Percentiles rank a stretch among this genome's conserved stretches.
phyloP scores from a whole-genome alignment of 2,797 vertebrate genomes.

The Pelodytes ibericus region DNA sequence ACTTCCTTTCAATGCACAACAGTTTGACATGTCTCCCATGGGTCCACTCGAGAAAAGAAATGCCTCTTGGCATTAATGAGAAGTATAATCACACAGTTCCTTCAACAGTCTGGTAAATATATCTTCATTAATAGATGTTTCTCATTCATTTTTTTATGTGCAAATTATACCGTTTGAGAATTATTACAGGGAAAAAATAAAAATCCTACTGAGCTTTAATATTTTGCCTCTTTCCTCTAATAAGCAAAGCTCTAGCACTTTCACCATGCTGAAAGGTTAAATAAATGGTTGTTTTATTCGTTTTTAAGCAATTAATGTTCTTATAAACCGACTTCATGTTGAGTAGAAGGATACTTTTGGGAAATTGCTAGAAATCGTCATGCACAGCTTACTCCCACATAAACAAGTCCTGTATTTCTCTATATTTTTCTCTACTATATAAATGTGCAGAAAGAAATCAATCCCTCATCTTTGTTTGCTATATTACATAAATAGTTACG shows the following conservation, averaged over 20 bases:
- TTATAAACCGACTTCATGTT: constrained; percentile 12
- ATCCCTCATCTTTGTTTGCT: no score
- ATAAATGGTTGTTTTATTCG: constrained; percentile 61
- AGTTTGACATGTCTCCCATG: constrained; percentile 69
- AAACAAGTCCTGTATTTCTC: no score
- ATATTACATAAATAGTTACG: no score
- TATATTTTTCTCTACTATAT: no score
- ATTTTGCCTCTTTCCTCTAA: constrained; percentile 54
- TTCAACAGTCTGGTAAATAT: constrained; percentile 63
- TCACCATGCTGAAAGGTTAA: constrained; percentile 63
- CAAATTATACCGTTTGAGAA: constrained; percentile 48
- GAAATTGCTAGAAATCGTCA: no score
- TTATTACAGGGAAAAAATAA: constrained; percentile 41
- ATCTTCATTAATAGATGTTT: constrained; percentile 69
- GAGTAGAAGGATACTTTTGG: no score
- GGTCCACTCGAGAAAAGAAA: constrained; percentile 65
- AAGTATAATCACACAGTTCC: constrained; percentile 63
- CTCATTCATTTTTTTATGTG: constrained; percentile 58
- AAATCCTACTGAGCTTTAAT: constrained; percentile 60
- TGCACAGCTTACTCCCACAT: no score
- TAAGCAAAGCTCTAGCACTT: constrained; percentile 62
- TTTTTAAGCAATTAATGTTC: constrained; percentile 28
- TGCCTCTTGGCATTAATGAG: constrained; percentile 65
- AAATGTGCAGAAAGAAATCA: no score
- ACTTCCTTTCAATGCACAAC: constrained; percentile 61